These are phyloP conservation scores for Rhagophthalmus giganteus DNA, from an alignment of 2,888 invertebrate species.

Conservation along the genomic window DNA sequence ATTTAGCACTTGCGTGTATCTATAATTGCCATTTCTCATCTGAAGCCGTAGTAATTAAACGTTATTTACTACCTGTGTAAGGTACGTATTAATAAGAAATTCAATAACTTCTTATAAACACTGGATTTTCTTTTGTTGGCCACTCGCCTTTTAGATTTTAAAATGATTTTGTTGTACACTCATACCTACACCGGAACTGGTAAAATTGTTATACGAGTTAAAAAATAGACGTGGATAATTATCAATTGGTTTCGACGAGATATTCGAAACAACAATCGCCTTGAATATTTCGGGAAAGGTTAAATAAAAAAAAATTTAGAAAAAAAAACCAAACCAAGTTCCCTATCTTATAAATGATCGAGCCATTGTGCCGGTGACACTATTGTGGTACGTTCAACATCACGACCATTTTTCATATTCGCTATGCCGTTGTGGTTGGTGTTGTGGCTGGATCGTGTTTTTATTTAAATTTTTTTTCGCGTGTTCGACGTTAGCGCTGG, in stretches of 20 bases:
- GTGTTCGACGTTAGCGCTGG: slow-evolving; percentile 6
- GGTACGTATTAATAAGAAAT: too few species aligned
- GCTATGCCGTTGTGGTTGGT: slow-evolving; percentile 27
- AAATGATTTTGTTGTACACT: too few species aligned
- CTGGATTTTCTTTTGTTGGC: too few species aligned
- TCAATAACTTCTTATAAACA: too few species aligned
- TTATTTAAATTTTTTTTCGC: slow-evolving; percentile 13
- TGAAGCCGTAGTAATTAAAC: too few species aligned
- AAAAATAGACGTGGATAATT: slow-evolving; percentile 17
- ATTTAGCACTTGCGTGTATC: too few species aligned
- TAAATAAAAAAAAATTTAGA: slow-evolving; percentile 6
- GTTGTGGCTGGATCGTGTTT: slow-evolving; percentile 21
- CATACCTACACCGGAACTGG: too few species aligned
- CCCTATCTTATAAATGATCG: slow-evolving; percentile 27
- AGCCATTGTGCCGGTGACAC: slow-evolving; percentile 29
- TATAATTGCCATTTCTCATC: too few species aligned
- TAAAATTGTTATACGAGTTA: too few species aligned
- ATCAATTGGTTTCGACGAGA: slow-evolving; percentile 13
- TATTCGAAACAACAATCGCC: slow-evolving; percentile 9
- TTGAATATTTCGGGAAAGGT: slow-evolving; percentile 9
- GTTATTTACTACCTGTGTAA: too few species aligned
- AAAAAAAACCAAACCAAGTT: slow-evolving; percentile 17
- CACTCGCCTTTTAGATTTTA: too few species aligned
- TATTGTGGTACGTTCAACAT: slow-evolving; percentile 25
- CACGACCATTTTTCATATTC: slow-evolving; percentile 27